Evolutionary conservation across 2,888 invertebrate genomes (phyloP), one percentile per base, ranked within the genome.

Genomic region (Limnephilus auricula): DNA sequence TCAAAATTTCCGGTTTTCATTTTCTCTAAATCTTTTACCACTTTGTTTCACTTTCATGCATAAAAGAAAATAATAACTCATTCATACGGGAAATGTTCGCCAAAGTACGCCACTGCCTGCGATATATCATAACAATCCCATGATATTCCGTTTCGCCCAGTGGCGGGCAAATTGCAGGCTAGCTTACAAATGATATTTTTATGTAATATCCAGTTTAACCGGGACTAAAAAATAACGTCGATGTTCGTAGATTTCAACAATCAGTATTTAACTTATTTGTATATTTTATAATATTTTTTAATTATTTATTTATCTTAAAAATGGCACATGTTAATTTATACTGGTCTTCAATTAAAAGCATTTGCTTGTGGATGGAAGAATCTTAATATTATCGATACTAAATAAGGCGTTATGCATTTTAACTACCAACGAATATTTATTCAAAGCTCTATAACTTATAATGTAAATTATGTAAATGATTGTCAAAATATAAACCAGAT

Each of bases 151-250:
- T 89, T 90, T 86, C 79, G 13, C 80, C 79, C 80, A 65, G 89
- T 91, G 89, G 90, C 92, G 82, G 91, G 89, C 91, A 92, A 92
- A 92, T 92, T 92, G 91, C 91, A 92, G 89, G 85, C 90, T 6
- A 65, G 25, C 2, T 25, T 25, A 65, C 3, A 65, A 65, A 65
- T 25, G n/a, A 65, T 2, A 65, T 65, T 25, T 40, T 40, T 40
- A 40, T 12, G 40, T 12, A 1, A 12, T 40, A 40, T 2, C 2
- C 12, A 40, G 40, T 12, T 40, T 40, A 2, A 40, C 40, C 40
- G 40, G 40, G 40, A 12, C 2, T 12, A 65, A 65, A 65, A 65
- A 25, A 6, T 65, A 25, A 65, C 2, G 5, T 15, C 5, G 15
- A 15, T 50, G 18, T 65, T 65, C 5, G 2, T 25, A 25, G 25